phyloP scores from a whole-genome alignment of 2,113 vertebrate species.

The Ivindomyrus marchei region DNA sequence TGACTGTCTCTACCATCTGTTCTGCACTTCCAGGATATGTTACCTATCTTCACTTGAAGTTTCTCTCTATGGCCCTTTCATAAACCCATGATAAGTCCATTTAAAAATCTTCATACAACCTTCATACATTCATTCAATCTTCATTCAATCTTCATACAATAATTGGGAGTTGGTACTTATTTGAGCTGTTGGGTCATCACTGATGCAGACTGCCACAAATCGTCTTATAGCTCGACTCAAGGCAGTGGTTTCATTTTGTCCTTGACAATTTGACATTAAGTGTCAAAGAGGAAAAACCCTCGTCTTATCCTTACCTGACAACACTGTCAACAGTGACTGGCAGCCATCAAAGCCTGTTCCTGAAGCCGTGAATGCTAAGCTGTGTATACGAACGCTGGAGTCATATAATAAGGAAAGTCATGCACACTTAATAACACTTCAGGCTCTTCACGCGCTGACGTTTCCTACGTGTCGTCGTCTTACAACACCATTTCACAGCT shows the following conservation, averaged over 20 bases:
- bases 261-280: constrained; percentile 1
- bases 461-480: neutral
- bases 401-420: neutral
- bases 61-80: neutral
- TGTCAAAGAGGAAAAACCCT: neutral
- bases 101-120: neutral
- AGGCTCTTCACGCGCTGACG: neutral
- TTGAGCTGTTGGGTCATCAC: neutral
- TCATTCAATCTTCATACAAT: neutral
- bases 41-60: neutral
- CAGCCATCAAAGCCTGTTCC: neutral
- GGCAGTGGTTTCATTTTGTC: neutral
- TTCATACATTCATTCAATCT: neutral
- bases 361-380: neutral
- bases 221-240: neutral
- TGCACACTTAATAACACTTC: neutral
- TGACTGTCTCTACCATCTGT: neutral
- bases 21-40: neutral
- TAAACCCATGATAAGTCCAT: neutral
- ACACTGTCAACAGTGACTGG: neutral
- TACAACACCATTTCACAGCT: neutral
- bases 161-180: neutral
- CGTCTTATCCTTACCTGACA: neutral
- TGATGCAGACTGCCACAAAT: neutral
- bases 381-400: neutral